phyloP scores from a whole-genome alignment of 1,140 invertebrate genomes.

The Ditylenchus dipsaci region DNA sequence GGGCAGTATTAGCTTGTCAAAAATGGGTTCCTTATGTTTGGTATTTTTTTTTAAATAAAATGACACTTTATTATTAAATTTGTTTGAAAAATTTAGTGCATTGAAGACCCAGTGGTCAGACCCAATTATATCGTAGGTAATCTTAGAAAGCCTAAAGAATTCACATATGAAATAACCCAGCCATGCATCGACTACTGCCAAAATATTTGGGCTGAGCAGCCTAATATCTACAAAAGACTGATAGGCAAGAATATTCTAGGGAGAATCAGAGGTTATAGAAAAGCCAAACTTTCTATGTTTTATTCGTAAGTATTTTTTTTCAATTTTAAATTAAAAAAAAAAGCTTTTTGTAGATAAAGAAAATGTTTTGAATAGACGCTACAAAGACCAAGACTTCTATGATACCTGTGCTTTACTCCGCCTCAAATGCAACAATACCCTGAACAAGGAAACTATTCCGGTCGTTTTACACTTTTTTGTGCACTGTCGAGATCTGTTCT shows the following conservation, averaged over 20 bases:
- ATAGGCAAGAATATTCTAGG: neutral
- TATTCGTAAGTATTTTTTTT: neutral
- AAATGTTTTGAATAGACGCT: neutral
- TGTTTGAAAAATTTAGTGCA: neutral
- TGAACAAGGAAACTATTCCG: neutral
- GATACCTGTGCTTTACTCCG: neutral
- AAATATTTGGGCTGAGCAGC: neutral
- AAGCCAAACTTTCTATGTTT: neutral
- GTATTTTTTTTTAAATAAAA: no score
- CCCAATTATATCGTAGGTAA: neutral
- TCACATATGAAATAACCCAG: neutral
- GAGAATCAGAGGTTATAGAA: neutral
- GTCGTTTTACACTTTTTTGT: neutral
- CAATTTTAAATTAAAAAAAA: neutral
- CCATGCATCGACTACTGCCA: neutral
- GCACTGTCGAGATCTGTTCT: neutral
- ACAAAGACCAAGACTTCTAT: neutral
- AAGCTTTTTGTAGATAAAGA: neutral
- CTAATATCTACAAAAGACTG: neutral
- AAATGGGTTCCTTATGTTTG: no score
- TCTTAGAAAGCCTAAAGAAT: neutral
- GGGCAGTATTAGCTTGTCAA: no score
- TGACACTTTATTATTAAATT: no score
- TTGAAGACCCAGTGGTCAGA: neutral
- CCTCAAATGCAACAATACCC: neutral